These are phyloP conservation scores for Acipenser oxyrinchus DNA, from an alignment of 2,797 vertebrate species.

Conservation along the genomic window DNA sequence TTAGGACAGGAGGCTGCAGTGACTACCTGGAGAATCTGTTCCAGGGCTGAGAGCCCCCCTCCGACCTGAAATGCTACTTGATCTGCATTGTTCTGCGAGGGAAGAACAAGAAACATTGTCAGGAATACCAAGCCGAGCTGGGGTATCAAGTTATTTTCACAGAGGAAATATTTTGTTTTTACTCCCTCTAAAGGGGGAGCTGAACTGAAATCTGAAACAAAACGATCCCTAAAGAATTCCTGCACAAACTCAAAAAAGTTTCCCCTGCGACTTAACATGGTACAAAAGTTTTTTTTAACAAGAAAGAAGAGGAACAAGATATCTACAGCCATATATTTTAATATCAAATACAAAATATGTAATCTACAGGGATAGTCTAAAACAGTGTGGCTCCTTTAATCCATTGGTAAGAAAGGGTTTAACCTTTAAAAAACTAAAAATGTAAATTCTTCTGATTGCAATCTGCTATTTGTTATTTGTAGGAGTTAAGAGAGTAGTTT, in stretches of 20 bases:
- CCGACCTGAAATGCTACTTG: conserved; percentile 86
- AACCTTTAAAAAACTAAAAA: no score
- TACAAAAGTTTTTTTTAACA: no score
- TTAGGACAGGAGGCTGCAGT: conserved; percentile 60
- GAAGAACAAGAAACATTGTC: conserved; percentile 54
- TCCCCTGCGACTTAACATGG: no score
- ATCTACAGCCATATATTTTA: no score
- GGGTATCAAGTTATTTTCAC: conserved; percentile 47
- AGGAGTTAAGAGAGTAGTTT: no score
- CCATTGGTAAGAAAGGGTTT: no score
- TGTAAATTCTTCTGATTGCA: no score
- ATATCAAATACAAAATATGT: no score
- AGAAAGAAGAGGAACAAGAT: no score
- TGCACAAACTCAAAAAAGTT: conserved; percentile 64
- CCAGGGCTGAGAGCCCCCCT: conserved; percentile 83
- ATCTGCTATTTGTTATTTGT: no score
- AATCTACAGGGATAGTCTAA: no score
- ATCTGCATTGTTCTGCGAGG: conserved; percentile 82
- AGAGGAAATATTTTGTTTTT: conserved; percentile 39
- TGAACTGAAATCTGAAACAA: conserved; percentile 54
- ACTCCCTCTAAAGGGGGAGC: conserved; percentile 18
- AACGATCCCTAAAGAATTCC: conserved; percentile 63
- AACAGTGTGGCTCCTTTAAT: no score
- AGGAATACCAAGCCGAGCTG: conserved; percentile 31
- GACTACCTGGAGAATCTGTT: conserved; percentile 83